Evolutionary conservation across 2,888 invertebrate genomes (phyloP).

Genomic region (Congeria kusceri): DNA sequence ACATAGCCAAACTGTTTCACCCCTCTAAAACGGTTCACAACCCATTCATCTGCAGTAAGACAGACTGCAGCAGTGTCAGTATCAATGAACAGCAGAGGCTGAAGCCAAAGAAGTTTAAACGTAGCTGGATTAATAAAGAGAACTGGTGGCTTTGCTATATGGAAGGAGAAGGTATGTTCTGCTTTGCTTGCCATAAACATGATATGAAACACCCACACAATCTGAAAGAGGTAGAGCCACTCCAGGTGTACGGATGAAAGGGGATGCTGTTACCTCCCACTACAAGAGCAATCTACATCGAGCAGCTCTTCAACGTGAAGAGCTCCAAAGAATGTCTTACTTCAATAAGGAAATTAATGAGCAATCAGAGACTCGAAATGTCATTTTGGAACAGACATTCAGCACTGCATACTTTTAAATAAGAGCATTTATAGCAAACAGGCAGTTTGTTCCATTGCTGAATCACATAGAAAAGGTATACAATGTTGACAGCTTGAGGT

Average conservation of each 20-base stretch:
- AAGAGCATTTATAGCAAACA: conserved; percentile 34
- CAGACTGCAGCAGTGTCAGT: background rate
- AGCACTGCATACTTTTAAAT: conserved; percentile 33
- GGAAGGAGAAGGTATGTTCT: conserved; percentile 35
- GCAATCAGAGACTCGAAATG: conserved; percentile 6
- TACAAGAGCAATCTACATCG: background rate
- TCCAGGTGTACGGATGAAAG: conserved; percentile 15
- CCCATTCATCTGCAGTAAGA: background rate
- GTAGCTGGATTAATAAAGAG: background rate
- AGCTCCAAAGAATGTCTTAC: conserved; percentile 8
- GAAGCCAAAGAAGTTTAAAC: conserved; percentile 11
- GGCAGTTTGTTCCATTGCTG: conserved; percentile 22
- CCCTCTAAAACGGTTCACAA: background rate
- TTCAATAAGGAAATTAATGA: conserved; percentile 27
- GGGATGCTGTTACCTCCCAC: conserved; percentile 26
- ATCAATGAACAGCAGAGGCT: background rate
- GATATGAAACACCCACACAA: conserved; percentile 29
- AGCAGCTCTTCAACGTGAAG: background rate
- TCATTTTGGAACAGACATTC: conserved; percentile 21
- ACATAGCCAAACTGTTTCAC: background rate
- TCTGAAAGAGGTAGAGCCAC: conserved; percentile 14
- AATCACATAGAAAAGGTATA: conserved; percentile 29
- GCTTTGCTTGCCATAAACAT: conserved; percentile 24
- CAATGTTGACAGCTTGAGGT: conserved; percentile 26
- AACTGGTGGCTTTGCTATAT: conserved; percentile 41